A percentile compares a stretch with the other conserved stretches of the same genome.
Conservation (phyloP, 1,140 invertebrate genomes). For the Brachionus sp. region DNA sequence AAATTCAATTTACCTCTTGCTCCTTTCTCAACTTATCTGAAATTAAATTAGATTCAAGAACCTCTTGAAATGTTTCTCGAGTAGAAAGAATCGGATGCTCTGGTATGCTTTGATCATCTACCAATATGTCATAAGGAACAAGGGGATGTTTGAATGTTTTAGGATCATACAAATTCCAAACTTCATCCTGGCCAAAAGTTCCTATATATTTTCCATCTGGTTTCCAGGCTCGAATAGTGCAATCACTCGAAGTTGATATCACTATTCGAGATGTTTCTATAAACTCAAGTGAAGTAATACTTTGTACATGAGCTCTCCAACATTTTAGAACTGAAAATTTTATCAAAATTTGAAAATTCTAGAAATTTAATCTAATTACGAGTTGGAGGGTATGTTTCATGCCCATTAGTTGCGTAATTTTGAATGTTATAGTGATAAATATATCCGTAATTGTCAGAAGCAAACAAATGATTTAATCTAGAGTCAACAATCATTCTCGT, state of each 20-base stretch:
- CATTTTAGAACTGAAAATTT: constrained; percentile 51
- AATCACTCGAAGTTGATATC: constrained; percentile 57
- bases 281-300: constrained; percentile 52
- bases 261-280: constrained; percentile 55
- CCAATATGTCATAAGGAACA: constrained; percentile 59
- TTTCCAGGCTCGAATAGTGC: constrained; percentile 59
- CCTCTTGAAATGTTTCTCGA: constrained; percentile 51
- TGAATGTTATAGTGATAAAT: constrained; percentile 57
- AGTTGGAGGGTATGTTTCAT: constrained; percentile 51
- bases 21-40: not conserved
- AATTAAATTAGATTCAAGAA: constrained; percentile 50
- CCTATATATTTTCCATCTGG: constrained; percentile 58
- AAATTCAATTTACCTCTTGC: constrained; percentile 6
- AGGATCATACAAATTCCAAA: constrained; percentile 57
- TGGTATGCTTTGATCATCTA: constrained; percentile 58
- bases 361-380: constrained; percentile 49
- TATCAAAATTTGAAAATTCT: not conserved
- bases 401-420: constrained; percentile 51
- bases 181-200: constrained; percentile 57
- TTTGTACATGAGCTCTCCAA: constrained; percentile 58
- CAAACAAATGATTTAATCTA: constrained; percentile 48
- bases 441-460: constrained; percentile 57
- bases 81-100: constrained; percentile 52
- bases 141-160: constrained; percentile 57
- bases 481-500: constrained; percentile 22